Conservation (phyloP, 2,113 vertebrate species). For the Aegotheles bennettii region DNA sequence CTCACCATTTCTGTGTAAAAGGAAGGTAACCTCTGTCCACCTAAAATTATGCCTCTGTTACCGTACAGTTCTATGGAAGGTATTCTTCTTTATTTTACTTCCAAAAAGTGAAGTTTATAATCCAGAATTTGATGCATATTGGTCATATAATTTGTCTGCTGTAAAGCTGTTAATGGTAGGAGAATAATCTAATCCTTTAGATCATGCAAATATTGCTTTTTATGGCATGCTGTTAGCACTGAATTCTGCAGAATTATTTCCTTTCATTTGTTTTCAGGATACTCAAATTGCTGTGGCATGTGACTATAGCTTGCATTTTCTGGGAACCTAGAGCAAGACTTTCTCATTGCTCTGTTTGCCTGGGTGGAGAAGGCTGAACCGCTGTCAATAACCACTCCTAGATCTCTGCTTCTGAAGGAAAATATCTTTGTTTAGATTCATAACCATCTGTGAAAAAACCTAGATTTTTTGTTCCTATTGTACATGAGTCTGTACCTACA, state of each 20-base stretch:
- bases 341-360: neutral
- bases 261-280: neutral
- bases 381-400: neutral
- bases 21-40: neutral
- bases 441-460: neutral
- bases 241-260: conserved; percentile 15
- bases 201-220: neutral
- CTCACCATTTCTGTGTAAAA: neutral
- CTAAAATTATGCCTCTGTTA: neutral
- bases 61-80: neutral
- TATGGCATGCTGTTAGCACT: neutral
- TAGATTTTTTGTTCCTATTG: neutral
- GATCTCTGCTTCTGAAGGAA: neutral
- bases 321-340: neutral
- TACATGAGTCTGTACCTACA: neutral
- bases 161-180: neutral
- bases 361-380: neutral
- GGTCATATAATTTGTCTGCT: conserved; percentile 1
- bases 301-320: neutral
- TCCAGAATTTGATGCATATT: neutral
- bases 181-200: conserved; percentile 3
- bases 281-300: neutral
- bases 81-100: conserved; percentile 5
- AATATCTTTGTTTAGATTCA: neutral
- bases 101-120: conserved; percentile 20